phyloP scores from a whole-genome alignment of 2,113 vertebrate species.

The Isurus oxyrinchus region DNA sequence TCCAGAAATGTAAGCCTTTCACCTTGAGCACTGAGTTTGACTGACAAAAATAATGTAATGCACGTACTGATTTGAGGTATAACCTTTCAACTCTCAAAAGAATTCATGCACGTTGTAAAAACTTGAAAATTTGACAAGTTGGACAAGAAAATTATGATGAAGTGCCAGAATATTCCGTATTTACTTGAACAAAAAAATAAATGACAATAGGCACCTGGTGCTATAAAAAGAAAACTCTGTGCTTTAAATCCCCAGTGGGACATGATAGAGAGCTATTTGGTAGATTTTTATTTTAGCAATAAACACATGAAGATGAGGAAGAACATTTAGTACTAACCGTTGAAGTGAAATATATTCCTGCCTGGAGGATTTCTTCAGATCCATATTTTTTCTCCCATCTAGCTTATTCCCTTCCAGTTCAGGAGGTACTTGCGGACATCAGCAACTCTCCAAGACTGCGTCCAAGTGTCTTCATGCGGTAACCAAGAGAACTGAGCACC shows the following conservation, averaged over 20 bases:
- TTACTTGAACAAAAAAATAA: neutral
- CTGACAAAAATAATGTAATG: neutral
- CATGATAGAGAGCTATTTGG: neutral
- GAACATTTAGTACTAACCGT: neutral
- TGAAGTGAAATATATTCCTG: neutral
- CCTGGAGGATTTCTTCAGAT: neutral
- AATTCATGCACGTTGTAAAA: neutral
- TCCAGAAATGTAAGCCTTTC: neutral
- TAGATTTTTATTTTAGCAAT: neutral
- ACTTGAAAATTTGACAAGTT: neutral
- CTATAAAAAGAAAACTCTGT: neutral
- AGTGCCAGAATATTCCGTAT: neutral
- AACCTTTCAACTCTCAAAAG: slow-evolving; percentile 3
- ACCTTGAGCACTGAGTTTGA: neutral
- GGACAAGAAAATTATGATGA: neutral
- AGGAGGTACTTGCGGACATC: neutral
- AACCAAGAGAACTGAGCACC: neutral
- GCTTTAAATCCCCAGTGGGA: neutral
- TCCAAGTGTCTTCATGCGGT: neutral
- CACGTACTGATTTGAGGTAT: neutral
- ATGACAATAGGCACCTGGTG: neutral
- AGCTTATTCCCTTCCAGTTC: neutral
- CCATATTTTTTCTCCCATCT: neutral
- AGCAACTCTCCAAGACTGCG: neutral
- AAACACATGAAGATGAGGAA: neutral